These are phyloP conservation scores for Aphidius gifuensis DNA, from an alignment of 1,140 invertebrate species.

Conservation along the genomic window DNA sequence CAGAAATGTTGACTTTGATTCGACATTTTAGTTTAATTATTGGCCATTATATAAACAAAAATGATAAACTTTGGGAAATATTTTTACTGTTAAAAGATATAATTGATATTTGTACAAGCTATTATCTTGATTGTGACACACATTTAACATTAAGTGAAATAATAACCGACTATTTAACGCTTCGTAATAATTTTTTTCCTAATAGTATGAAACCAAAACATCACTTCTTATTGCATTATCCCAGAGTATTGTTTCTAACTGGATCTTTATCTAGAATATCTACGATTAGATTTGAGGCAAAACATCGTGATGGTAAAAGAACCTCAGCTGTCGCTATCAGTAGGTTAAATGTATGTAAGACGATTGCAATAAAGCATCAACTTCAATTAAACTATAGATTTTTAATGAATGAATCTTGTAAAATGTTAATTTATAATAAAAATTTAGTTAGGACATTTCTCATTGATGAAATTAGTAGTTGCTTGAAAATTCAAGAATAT, in stretches of 20 bases:
- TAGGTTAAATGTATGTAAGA: conserved; percentile 14
- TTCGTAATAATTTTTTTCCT: neutral
- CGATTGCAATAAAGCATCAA: conserved; percentile 18
- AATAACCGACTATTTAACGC: conserved; percentile 9
- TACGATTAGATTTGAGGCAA: conserved; percentile 11
- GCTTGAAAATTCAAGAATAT: too few species aligned
- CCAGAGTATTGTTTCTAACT: conserved; percentile 1
- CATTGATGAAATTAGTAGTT: too few species aligned
- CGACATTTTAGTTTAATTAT: too few species aligned
- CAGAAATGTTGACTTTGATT: conserved; percentile 16
- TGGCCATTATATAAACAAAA: too few species aligned
- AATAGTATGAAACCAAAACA: conserved; percentile 13
- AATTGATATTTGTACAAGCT: too few species aligned
- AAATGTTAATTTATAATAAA: too few species aligned
- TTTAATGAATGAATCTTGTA: too few species aligned
- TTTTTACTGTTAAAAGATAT: too few species aligned
- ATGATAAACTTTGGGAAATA: too few species aligned
- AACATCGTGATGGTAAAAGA: conserved; percentile 18
- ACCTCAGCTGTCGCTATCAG: neutral
- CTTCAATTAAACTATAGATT: conserved; percentile 16
- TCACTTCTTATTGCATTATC: conserved; percentile 17
- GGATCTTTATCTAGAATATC: conserved; percentile 15
- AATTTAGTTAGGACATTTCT: too few species aligned
- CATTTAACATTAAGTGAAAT: neutral
- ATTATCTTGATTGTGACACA: too few species aligned